phyloP scores from a whole-genome alignment of 1,140 invertebrate genomes.

The Paralvinella palmiformis region DNA sequence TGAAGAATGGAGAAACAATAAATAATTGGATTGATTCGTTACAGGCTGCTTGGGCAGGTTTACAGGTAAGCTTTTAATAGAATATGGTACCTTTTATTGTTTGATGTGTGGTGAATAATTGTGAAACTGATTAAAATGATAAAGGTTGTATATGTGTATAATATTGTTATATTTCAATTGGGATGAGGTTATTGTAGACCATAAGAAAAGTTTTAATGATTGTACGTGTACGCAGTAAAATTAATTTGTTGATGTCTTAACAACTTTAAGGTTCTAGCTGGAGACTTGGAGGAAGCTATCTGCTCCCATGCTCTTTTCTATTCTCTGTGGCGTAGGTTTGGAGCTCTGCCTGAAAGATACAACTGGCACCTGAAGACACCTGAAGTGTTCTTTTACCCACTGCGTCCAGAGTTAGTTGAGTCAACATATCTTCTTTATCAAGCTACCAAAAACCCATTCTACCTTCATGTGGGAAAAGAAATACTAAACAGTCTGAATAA shows the following conservation, averaged over 20 bases:
- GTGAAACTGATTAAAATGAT: no score
- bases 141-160: no score
- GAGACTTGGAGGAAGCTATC: conserved; percentile 68
- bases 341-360: conserved; percentile 62
- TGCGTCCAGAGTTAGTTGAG: conserved; percentile 64
- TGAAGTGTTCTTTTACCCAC: conserved; percentile 64
- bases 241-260: no score
- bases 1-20: conserved; percentile 59
- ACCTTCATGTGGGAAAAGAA: conserved; percentile 63
- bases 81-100: no score
- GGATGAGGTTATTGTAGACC: no score
- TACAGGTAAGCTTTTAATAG: conserved; percentile 54
- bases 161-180: no score
- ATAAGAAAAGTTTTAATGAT: no score
- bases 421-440: conserved; percentile 66
- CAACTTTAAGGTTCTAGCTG: conserved; percentile 58
- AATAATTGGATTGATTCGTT: conserved; percentile 67
- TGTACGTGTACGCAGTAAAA: no score
- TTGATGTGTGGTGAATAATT: no score
- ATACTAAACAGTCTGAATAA: conserved; percentile 61
- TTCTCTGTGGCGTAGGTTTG: conserved; percentile 62
- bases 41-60: conserved; percentile 61
- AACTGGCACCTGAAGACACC: conserved; percentile 62
- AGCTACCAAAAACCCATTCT: conserved; percentile 68
- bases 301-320: conserved; percentile 65